Evolutionary conservation across 2,888 invertebrate species (phyloP).

Genomic region (Metopia argyrocephala): DNA sequence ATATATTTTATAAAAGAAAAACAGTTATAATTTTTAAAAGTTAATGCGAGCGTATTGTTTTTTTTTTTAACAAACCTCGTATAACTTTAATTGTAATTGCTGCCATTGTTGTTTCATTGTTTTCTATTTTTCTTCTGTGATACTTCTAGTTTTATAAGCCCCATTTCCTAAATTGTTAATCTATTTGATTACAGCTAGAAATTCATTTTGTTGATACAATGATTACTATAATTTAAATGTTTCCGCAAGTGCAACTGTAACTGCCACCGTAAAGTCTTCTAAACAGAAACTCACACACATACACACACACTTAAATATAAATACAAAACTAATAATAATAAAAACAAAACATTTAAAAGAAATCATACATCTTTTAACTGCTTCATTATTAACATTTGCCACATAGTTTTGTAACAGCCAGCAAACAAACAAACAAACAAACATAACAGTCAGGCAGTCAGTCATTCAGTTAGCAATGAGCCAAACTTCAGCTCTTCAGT

Average conservation of each 20-base stretch:
- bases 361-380: slow-evolving; percentile 55
- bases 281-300: background rate
- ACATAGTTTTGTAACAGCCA: slow-evolving; percentile 54
- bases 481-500: background rate
- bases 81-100: too few species aligned
- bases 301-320: background rate
- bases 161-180: slow-evolving; percentile 56
- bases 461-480: slow-evolving; percentile 2
- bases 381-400: slow-evolving; percentile 60
- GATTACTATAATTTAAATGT: slow-evolving; percentile 65
- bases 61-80: too few species aligned
- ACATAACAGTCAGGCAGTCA: slow-evolving; percentile 26
- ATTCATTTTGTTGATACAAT: slow-evolving; percentile 61
- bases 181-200: slow-evolving; percentile 48
- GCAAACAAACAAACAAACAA: slow-evolving; percentile 51
- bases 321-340: background rate
- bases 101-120: background rate
- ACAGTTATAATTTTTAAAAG: too few species aligned
- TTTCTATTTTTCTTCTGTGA: background rate
- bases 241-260: slow-evolving; percentile 76
- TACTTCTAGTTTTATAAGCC: slow-evolving; percentile 24
- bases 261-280: slow-evolving; percentile 69
- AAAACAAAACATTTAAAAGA: slow-evolving; percentile 33
- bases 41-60: too few species aligned
- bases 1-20: too few species aligned